Base-by-base conservation (phyloP, 1,140 invertebrate genomes). In the Lanistes nyassanus region DNA sequence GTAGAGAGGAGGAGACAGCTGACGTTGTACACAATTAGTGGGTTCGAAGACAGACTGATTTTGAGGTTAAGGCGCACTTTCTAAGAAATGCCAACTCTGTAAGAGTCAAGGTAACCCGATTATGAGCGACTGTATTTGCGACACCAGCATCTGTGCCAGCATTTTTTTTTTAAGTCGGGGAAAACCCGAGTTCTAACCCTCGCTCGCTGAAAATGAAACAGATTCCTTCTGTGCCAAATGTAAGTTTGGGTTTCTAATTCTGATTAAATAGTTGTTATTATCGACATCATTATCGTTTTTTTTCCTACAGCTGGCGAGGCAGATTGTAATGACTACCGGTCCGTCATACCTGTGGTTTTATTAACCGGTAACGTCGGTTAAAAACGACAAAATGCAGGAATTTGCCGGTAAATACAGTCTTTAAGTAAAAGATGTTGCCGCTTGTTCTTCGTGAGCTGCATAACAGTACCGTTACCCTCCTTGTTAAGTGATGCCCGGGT, bases 271-370 rank as follows among this genome's bases (percentile, higher is more conserved):
- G 53, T 55, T n/a, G 53, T 55, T n/a, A n/a, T 55, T n/a, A 55
- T 55, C n/a, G 53, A 16, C 53, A 55, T 55, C 53, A 55, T 55
- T 55, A 55, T 55, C 53, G 53, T 55, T n/a, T 13, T 55, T 55
- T 13, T 55, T n/a, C 13, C n/a, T n/a, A 55, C n/a, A 16, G 53
- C n/a, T n/a, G 53, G 13, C 53, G 53, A 16, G 13, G 53, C n/a
- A 13, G 53, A 16, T n/a, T 13, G 13, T n/a, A n/a, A 16, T n/a
- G 53, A 16, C 53, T 16, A 16, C 53, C 13, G 13, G 13, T 16
- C n/a, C 53, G n/a, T n/a, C n/a, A 55, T 55, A 13, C 13, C n/a
- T 55, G 53, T 55, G 13, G 53, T 55, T n/a, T 13, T 55, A 13
- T 13, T 55, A 13, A 55, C 53, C 53, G n/a, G 13, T n/a, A 55